Base-by-base conservation (phyloP, 2,113 vertebrate species). In the Spermophilus dauricus region DNA sequence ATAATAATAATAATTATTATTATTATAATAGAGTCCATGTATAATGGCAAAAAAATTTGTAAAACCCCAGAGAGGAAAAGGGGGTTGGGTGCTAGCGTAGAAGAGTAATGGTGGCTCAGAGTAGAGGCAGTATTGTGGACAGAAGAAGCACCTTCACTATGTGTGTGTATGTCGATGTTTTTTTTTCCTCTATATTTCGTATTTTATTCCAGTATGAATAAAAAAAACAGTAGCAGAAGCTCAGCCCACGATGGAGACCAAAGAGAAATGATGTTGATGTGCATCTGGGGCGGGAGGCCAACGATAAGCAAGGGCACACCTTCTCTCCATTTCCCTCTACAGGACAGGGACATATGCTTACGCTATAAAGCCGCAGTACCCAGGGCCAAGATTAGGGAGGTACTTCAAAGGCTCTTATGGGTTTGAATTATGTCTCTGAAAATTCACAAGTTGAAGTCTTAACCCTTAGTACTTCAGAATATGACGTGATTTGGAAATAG, bases 1-100 rank as follows among this genome's bases (percentile, higher is more conserved):
- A 45, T 8, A 45, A 45, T 45, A 45, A 45, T 45, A 45, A 45
- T 42, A 42, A 42, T 37, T 37, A 37, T 37, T 37, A 37, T 37
- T 37, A 37, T 37, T 37, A 37, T 45, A 45, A 45, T 45, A 45
- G 8, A 45, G 45, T 8, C 9, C 45, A 45, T 45, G 45, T 45
- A 45, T 45, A 45, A 9, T 45, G 45, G 7, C 8, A 45, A 45
- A 45, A 9, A 5, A 78, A 67, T 24, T 30, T 24, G 0, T 11
- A 5, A 42, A 75, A 56, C 2, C 45, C 48, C 5, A 4, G 4
- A 26, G 89, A 48, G 28, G 30, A 34, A 77, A 48, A 30, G 73
- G 30, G 3, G 56, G 2, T 39, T 51, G 26, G n/a, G 34, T n/a
- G 37, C 39, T 70, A 8, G 0, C 13, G 16, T 4, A 3, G 48